These are phyloP conservation scores for Conus canariensis DNA, from an alignment of 2,888 invertebrate species.

Conservation along the genomic window DNA sequence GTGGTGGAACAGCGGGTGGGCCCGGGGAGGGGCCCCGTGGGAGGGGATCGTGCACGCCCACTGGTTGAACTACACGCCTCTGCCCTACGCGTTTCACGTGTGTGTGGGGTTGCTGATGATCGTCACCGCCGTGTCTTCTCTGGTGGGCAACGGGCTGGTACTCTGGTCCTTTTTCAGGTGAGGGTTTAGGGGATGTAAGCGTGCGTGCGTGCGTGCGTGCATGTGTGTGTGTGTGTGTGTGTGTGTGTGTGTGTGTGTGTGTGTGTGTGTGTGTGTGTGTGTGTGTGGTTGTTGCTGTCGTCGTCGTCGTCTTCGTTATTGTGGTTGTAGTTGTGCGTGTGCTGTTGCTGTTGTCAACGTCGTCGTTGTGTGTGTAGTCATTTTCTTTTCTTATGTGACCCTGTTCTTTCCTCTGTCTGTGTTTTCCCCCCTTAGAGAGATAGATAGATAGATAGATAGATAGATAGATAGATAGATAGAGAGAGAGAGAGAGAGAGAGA, in stretches of 20 bases:
- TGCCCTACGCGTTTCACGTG: conserved; percentile 34
- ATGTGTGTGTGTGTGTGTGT: conserved; percentile 1
- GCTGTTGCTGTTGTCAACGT: not conserved
- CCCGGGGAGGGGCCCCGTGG: not conserved
- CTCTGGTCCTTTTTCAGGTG: conserved; percentile 37
- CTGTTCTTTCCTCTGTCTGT: too few species aligned
- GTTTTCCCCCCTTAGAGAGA: too few species aligned
- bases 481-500: too few species aligned
- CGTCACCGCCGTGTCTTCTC: not conserved
- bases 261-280: conserved; percentile 18
- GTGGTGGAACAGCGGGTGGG: not conserved
- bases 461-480: too few species aligned
- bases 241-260: conserved; percentile 19
- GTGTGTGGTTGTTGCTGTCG: not conserved
- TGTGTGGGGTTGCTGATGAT: conserved; percentile 28
- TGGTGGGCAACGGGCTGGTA: conserved; percentile 29
- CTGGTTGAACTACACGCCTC: conserved; percentile 27
- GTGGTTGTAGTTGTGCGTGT: not conserved
- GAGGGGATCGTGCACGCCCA: conserved; percentile 29
- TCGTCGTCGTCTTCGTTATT: too few species aligned
- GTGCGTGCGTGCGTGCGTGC: conserved; percentile 15
- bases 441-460: too few species aligned
- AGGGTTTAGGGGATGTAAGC: not conserved
- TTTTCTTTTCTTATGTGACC: too few species aligned
- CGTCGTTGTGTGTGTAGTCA: too few species aligned